Evolutionary conservation across 2,797 vertebrate species (phyloP).

Genomic region (Xenentodon cancila): DNA sequence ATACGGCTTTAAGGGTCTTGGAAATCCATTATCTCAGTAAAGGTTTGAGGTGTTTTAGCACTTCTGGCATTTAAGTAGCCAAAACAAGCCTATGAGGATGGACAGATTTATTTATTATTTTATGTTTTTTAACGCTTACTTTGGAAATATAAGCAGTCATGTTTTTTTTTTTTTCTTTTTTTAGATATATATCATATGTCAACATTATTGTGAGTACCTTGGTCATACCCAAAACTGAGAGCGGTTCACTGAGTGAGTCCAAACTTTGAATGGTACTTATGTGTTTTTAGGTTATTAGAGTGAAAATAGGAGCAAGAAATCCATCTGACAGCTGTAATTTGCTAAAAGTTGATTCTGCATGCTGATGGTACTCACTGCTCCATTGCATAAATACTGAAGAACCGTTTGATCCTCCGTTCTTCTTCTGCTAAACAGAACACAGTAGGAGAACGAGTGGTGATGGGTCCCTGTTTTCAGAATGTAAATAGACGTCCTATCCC

Average conservation of each 20-base stretch:
- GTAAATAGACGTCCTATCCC: conserved; percentile 55
- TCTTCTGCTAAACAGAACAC: conserved; percentile 23
- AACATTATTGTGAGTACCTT: conserved; percentile 7
- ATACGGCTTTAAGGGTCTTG: conserved; percentile 38
- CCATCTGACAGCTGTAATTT: background rate
- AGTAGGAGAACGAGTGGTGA: conserved; percentile 28
- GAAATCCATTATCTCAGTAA: conserved; percentile 49
- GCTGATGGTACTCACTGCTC: background rate
- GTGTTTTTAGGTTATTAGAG: background rate
- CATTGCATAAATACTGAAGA: background rate
- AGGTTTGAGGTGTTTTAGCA: conserved; percentile 29
- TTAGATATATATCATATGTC: background rate
- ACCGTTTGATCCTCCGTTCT: conserved; percentile 9
- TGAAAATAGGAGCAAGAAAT: conserved; percentile 1
- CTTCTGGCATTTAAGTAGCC: conserved; percentile 13
- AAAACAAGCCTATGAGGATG: conserved; percentile 18
- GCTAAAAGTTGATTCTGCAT: background rate
- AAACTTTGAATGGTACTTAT: background rate
- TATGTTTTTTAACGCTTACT: conserved; percentile 4
- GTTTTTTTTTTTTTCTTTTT: conserved; percentile 23
- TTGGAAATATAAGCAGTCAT: conserved; percentile 22
- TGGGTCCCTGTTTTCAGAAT: conserved; percentile 56
- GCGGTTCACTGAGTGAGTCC: background rate
- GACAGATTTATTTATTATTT: background rate
- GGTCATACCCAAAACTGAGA: background rate